A percentile compares a stretch with the other conserved stretches of the same genome.
phyloP scores from a whole-genome alignment of 2,888 invertebrate genomes.

The Labia minor region DNA sequence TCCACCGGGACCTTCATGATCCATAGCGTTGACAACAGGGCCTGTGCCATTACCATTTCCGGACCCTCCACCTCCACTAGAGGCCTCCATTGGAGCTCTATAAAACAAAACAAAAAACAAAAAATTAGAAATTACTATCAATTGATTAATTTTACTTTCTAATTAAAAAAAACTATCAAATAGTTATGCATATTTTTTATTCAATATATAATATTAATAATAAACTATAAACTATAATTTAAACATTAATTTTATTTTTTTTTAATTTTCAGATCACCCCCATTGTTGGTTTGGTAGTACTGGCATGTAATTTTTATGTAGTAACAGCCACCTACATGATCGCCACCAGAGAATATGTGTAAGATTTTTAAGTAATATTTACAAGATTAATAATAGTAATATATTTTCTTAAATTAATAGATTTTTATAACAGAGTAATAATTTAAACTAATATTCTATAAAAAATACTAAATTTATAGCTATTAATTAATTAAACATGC shows the following conservation, averaged over 20 bases:
- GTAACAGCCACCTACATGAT: constrained; percentile 22
- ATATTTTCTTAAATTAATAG: no score
- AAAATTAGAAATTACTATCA: neutral
- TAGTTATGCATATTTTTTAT: no score
- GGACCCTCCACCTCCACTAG: constrained; percentile 33
- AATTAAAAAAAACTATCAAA: no score
- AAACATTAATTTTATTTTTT: constrained; percentile 17
- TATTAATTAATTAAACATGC: no score
- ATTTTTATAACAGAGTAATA: no score
- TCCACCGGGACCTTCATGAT: constrained; percentile 35
- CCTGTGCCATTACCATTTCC: constrained; percentile 21
- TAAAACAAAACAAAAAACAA: constrained; percentile 28
- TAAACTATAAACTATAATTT: no score
- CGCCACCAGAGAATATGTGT: constrained; percentile 25
- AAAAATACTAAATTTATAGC: no score
- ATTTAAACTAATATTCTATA: no score
- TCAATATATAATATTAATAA: no score
- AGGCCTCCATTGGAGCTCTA: constrained; percentile 44
- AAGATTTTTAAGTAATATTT: constrained; percentile 22
- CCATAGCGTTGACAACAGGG: constrained; percentile 31
- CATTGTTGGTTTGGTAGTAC: constrained; percentile 27
- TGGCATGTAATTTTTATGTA: constrained; percentile 14
- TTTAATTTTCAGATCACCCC: constrained; percentile 33
- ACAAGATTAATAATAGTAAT: no score
- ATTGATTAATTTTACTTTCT: neutral